Evolutionary conservation across 2,113 vertebrate genomes (phyloP).

Genomic region (Lepus europaeus): DNA sequence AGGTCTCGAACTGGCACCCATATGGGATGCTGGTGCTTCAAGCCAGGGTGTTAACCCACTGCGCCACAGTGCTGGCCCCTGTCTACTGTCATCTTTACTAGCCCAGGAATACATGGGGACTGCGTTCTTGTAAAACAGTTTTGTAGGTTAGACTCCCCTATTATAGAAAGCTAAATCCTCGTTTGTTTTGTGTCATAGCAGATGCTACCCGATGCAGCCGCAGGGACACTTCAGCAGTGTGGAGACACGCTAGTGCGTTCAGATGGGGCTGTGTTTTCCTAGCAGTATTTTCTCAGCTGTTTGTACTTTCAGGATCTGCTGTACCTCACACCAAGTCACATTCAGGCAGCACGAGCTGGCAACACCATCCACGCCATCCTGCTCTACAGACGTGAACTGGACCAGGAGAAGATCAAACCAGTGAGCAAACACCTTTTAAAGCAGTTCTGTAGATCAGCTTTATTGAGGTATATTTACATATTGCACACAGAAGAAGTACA

Average conservation of each 20-base stretch:
- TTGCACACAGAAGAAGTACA: too few relatives aligned
- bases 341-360: constrained; percentile 96
- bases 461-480: not conserved
- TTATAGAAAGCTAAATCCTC: not conserved
- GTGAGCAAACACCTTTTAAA: constrained; percentile 85
- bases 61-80: too few relatives aligned
- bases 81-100: not conserved
- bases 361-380: constrained; percentile 95
- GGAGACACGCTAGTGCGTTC: rapidly evolving
- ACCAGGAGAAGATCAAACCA: constrained; percentile 96
- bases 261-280: rapidly evolving
- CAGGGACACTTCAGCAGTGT: rapidly evolving
- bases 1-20: too few relatives aligned
- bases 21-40: too few relatives aligned
- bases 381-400: constrained; percentile 95
- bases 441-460: too few relatives aligned
- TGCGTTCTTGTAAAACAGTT: not conserved
- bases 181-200: rapidly evolving
- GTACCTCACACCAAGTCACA: constrained; percentile 91
- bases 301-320: constrained; percentile 91
- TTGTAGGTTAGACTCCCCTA: not conserved
- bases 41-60: too few relatives aligned
- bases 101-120: not conserved
- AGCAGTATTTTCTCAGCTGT: not conserved
- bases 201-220: rapidly evolving